Conservation (phyloP, 2,797 vertebrate genomes). For the Oreochromis grahami region DNA sequence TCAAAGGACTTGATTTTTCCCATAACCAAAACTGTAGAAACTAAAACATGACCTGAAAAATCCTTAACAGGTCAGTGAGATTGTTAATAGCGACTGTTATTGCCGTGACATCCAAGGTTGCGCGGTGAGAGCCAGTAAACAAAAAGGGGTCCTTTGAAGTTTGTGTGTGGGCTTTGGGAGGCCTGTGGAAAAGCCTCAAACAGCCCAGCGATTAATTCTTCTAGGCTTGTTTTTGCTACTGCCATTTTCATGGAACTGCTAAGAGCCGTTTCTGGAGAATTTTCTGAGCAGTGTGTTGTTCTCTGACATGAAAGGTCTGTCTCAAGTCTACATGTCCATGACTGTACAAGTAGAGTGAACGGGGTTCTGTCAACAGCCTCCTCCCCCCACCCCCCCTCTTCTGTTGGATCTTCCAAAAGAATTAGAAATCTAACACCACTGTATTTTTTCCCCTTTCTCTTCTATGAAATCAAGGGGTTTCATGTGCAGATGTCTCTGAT, state of each 20-base stretch:
- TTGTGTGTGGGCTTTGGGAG: not conserved
- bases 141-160: not conserved
- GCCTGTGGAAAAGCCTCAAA: not conserved
- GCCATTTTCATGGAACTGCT: conserved; percentile 52
- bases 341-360: not conserved
- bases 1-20: not conserved
- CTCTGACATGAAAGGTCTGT: conserved; percentile 40
- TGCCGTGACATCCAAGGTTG: conserved; percentile 8
- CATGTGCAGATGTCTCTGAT: not conserved
- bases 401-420: not conserved
- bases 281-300: conserved; percentile 15
- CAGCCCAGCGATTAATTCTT: conserved; percentile 22
- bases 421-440: not conserved
- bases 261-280: conserved; percentile 22
- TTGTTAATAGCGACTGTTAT: not conserved
- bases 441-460: not conserved
- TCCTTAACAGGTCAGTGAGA: not conserved
- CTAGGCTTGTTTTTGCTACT: not conserved
- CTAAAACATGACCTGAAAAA: not conserved
- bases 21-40: not conserved
- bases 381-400: not conserved
- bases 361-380: not conserved
- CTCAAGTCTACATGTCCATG: conserved; percentile 27
- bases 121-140: not conserved
- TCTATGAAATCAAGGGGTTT: not conserved